These are phyloP conservation scores for Poecilus cupreus DNA, from an alignment of 2,888 invertebrate genomes.

Conservation along the genomic window DNA sequence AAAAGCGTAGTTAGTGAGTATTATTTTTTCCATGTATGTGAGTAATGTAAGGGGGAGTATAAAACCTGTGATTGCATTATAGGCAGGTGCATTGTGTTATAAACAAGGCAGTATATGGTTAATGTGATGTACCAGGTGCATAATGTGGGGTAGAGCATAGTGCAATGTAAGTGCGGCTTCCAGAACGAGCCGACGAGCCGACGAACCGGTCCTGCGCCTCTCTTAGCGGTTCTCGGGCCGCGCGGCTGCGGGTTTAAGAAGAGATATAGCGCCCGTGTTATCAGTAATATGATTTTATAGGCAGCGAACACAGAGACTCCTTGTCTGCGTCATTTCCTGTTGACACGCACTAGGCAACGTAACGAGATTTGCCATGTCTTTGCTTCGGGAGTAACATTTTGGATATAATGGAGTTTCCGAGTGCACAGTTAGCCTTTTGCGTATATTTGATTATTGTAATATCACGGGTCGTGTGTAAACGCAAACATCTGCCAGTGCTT, in stretches of 20 bases:
- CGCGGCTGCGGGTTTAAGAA: conserved; percentile 6
- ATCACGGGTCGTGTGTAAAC: conserved; percentile 53
- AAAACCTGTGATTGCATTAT: too few relatives aligned
- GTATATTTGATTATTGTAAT: conserved; percentile 55
- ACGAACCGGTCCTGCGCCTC: not conserved
- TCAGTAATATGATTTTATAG: conserved; percentile 58
- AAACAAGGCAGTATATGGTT: not conserved
- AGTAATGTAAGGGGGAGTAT: too few relatives aligned
- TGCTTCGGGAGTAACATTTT: conserved; percentile 49
- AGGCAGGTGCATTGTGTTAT: too few relatives aligned
- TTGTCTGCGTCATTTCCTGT: conserved; percentile 57
- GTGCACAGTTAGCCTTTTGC: conserved; percentile 58
- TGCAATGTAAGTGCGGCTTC: not conserved
- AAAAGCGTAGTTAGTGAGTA: not conserved
- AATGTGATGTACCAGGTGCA: not conserved
- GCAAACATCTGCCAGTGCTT: conserved; percentile 44
- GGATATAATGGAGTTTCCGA: conserved; percentile 58
- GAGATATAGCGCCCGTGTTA: conserved; percentile 41
- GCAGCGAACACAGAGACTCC: conserved; percentile 52
- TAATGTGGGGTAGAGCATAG: not conserved
- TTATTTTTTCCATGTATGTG: too few relatives aligned
- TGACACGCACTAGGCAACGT: conserved; percentile 53
- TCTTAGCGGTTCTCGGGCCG: not conserved
- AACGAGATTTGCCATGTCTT: conserved; percentile 50
- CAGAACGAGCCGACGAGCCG: too few relatives aligned